Conservation (phyloP, 2,113 vertebrate genomes). For the Osmerus mordax region DNA sequence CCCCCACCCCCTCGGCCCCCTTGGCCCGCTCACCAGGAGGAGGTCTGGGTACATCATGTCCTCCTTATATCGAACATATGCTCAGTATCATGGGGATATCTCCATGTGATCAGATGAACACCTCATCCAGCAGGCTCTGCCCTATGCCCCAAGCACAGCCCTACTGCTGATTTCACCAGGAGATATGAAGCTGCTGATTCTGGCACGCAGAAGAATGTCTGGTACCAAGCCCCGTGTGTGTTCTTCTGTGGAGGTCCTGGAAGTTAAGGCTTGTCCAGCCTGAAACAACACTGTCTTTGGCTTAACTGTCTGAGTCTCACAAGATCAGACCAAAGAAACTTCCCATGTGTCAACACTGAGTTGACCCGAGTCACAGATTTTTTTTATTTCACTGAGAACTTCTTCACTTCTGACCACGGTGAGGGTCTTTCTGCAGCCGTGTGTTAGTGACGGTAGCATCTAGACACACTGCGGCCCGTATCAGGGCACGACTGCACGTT, state of each 20-base stretch:
- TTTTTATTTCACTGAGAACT: not conserved
- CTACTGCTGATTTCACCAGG: no score
- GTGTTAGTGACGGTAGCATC: no score
- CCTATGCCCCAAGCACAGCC: no score
- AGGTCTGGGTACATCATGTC: constrained; percentile 12
- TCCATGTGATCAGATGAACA: constrained; percentile 37
- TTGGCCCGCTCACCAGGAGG: not conserved
- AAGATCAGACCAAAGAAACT: not conserved
- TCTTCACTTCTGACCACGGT: no score
- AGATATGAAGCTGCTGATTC: constrained; percentile 26
- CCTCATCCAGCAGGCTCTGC: not conserved
- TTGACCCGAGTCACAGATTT: not conserved
- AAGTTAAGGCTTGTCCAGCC: constrained; percentile 40
- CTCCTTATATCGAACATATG: constrained; percentile 59
- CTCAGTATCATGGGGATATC: constrained; percentile 49
- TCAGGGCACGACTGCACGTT: no score
- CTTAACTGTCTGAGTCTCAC: constrained; percentile 23
- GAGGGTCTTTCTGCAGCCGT: no score
- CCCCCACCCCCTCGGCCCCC: no score
- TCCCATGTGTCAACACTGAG: not conserved
- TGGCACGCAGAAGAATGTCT: constrained; percentile 19
- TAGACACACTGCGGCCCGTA: no score
- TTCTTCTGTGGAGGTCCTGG: constrained; percentile 17
- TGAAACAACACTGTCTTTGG: constrained; percentile 41
- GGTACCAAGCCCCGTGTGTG: not conserved